Evolutionary conservation across 2,797 vertebrate genomes (phyloP), one percentile per base, ranked within the genome.

Genomic region (Karalla daura): DNA sequence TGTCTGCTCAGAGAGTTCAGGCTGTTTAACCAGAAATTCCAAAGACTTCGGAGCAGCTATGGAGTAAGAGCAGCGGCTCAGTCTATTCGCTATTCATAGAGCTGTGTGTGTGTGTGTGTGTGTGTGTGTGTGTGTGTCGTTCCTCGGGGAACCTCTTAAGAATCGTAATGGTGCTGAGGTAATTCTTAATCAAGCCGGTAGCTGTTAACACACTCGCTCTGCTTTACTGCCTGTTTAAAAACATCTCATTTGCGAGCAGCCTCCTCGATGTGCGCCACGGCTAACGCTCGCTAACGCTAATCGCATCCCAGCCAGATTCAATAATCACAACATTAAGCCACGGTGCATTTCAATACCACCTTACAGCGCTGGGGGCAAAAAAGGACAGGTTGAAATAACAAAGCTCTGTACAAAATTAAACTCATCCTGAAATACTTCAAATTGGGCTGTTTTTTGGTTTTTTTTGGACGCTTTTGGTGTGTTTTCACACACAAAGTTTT

Each of bases 101-200:
- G 65, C 18, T 11, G 0, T 36, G 36, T 14, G 15, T 37, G 20
- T 50, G n/a, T n/a, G n/a, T n/a, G n/a, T n/a, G n/a, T n/a, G n/a
- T n/a, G n/a, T n/a, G n/a, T n/a, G n/a, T n/a, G n/a, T n/a, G n/a
- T n/a, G n/a, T n/a, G n/a, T n/a, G n/a, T n/a, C n/a, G 23, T 54
- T 25, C 53, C 32, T 39, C 2, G 28, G 52, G 27, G 56, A 61
- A 60, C 45, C n/a, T 46, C 47, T 63, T 14, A 63, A 12, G 28
- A 76, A 47, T 69, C 28, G 45, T 27, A 74, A 62, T n/a, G 32
- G 54, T 66, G 47, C 53, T 43, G 54, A 45, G 50, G 15, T 25
- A 39, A 66, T 71, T 64, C 27, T 32, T 23, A 58, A 49, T 68
- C 59, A 63, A 23, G 35, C 52, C 63, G 41, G 25, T 41, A 71